phyloP scores from a whole-genome alignment of 2,888 invertebrate genomes.

The Thyatira batis region DNA sequence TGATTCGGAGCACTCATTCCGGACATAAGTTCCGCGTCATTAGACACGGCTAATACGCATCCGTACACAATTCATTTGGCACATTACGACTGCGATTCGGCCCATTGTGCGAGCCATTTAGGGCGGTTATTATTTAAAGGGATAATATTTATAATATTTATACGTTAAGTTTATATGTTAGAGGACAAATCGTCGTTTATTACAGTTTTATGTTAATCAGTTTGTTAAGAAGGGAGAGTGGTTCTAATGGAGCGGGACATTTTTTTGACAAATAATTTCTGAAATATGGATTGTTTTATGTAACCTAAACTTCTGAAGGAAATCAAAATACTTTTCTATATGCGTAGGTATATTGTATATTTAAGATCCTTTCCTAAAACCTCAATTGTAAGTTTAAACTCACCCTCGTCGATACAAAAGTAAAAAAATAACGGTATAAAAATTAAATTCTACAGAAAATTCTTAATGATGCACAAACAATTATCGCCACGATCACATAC shows the following conservation, averaged over 20 bases:
- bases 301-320: too few species aligned
- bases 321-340: too few species aligned
- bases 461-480: neutral
- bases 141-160: slow-evolving; percentile 49
- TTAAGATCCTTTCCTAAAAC: too few species aligned
- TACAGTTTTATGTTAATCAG: slow-evolving; percentile 67
- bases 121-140: slow-evolving; percentile 26
- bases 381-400: too few species aligned
- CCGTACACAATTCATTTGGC: slow-evolving; percentile 60
- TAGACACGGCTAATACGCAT: slow-evolving; percentile 54
- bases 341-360: too few species aligned
- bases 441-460: too few species aligned
- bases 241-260: neutral
- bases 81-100: slow-evolving; percentile 45
- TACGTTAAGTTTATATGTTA: slow-evolving; percentile 24
- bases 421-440: too few species aligned
- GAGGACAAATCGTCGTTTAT: slow-evolving; percentile 58
- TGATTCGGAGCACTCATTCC: slow-evolving; percentile 28
- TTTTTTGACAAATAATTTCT: neutral
- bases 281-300: too few species aligned
- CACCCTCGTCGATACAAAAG: too few species aligned
- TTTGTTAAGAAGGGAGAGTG: slow-evolving; percentile 18
- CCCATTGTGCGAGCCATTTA: slow-evolving; percentile 55
- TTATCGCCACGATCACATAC: neutral
- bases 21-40: slow-evolving; percentile 61